A percentile compares a stretch with the other conserved stretches of the same genome.
phyloP scores from a whole-genome alignment of 2,797 vertebrate species.

The Bradypodion ventrale region DNA sequence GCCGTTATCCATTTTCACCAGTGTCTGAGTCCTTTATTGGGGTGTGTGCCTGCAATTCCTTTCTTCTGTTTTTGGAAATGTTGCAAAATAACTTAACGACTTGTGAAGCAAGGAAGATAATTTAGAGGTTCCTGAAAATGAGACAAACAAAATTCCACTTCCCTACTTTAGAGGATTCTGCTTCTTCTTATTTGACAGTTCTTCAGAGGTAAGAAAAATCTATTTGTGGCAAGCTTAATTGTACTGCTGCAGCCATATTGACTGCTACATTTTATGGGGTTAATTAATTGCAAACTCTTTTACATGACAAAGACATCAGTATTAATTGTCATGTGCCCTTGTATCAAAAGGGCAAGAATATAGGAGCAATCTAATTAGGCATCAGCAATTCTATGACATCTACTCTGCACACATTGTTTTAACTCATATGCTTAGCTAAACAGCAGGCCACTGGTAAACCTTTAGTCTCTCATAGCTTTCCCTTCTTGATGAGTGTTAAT shows the following conservation, averaged over 20 bases:
- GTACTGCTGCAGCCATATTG: not conserved
- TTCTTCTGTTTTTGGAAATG: too few species aligned
- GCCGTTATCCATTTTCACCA: too few species aligned
- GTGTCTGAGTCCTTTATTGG: too few species aligned
- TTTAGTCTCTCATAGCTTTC: constrained; percentile 4
- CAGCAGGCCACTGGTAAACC: not conserved
- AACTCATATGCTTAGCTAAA: not conserved
- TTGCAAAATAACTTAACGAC: too few species aligned
- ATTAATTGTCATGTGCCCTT: not conserved
- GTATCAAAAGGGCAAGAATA: not conserved
- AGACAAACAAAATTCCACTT: too few species aligned
- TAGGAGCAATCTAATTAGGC: not conserved
- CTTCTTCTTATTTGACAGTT: not conserved
- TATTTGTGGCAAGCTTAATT: not conserved
- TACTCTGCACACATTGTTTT: not conserved
- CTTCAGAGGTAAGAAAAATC: not conserved
- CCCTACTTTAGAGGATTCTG: too few species aligned
- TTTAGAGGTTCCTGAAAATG: too few species aligned
- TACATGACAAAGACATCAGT: not conserved
- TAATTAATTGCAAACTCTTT: not conserved
- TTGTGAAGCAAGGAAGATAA: too few species aligned
- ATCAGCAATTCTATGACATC: not conserved
- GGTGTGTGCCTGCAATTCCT: too few species aligned
- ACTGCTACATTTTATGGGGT: not conserved
- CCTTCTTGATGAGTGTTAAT: not conserved